Percentiles rank a stretch among this genome's conserved stretches.
Evolutionary conservation across 1,140 invertebrate species (phyloP).

Genomic region (Schlechtendalia chinensis): DNA sequence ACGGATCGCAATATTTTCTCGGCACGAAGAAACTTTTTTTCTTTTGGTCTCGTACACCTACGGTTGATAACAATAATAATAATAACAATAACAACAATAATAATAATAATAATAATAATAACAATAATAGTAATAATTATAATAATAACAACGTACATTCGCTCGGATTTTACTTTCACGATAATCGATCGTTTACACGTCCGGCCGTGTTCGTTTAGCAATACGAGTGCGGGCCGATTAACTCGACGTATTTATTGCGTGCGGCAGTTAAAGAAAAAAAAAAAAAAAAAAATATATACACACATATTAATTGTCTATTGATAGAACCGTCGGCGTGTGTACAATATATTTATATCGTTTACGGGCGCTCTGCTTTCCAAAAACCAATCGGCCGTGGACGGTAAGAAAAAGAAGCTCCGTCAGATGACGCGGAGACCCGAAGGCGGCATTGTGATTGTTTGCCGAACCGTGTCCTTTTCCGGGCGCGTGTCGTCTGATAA

Average conservation of each 20-base stretch:
- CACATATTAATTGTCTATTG: background rate
- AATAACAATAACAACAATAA: background rate
- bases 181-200: slow-evolving; percentile 39
- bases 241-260: background rate
- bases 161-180: slow-evolving; percentile 23
- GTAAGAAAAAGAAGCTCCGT: background rate
- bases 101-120: background rate
- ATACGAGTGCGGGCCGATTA: background rate
- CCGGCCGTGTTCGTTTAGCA: background rate
- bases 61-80: background rate
- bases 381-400: slow-evolving; percentile 15
- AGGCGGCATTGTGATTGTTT: slow-evolving; percentile 7
- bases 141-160: background rate
- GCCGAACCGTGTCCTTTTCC: slow-evolving; percentile 31
- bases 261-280: background rate
- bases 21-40: background rate
- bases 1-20: slow-evolving; percentile 2
- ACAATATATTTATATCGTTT: slow-evolving; percentile 1
- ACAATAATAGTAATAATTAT: background rate
- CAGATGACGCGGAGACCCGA: background rate
- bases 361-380: slow-evolving; percentile 43
- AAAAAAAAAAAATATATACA: no score
- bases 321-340: slow-evolving; percentile 6
- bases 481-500: background rate
- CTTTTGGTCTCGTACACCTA: background rate